Evolutionary conservation across 1,140 invertebrate genomes (phyloP).

Genomic region (Lepidurus packardi): DNA sequence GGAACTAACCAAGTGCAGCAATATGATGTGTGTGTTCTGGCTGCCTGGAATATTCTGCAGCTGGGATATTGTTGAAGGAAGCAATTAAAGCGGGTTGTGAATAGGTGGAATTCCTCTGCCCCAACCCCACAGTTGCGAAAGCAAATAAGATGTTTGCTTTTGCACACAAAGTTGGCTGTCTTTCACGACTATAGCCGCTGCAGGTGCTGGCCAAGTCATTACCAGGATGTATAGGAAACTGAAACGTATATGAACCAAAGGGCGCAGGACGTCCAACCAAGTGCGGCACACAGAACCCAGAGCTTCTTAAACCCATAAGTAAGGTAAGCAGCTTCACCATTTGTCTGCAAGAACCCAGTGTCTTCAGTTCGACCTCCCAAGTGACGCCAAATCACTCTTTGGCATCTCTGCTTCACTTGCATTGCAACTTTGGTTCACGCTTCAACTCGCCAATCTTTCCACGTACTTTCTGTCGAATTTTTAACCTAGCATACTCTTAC

Average conservation of each 20-base stretch:
- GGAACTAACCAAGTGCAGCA: too few relatives aligned
- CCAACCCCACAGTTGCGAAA: neutral
- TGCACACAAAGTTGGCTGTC: neutral
- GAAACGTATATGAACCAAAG: neutral
- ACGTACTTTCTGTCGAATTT: neutral
- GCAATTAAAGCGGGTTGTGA: neutral
- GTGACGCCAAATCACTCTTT: neutral
- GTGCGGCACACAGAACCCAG: neutral
- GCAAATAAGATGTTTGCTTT: slow-evolving; percentile 8
- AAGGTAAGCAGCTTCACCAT: slow-evolving; percentile 4
- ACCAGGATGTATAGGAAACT: slow-evolving; percentile 2
- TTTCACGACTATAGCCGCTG: neutral
- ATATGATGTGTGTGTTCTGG: too few relatives aligned
- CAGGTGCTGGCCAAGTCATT: neutral
- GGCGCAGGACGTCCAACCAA: neutral
- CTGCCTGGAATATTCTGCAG: too few relatives aligned
- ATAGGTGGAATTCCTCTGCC: neutral
- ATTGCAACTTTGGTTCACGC: too few relatives aligned
- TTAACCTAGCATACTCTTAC: neutral
- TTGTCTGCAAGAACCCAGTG: slow-evolving; percentile 1
- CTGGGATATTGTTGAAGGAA: neutral
- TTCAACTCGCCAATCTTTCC: neutral
- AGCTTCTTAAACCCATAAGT: slow-evolving; percentile 12
- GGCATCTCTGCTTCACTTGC: neutral
- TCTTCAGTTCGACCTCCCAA: neutral